phyloP scores from a whole-genome alignment of 2,113 vertebrate genomes.

The Amblyornis subalaris region DNA sequence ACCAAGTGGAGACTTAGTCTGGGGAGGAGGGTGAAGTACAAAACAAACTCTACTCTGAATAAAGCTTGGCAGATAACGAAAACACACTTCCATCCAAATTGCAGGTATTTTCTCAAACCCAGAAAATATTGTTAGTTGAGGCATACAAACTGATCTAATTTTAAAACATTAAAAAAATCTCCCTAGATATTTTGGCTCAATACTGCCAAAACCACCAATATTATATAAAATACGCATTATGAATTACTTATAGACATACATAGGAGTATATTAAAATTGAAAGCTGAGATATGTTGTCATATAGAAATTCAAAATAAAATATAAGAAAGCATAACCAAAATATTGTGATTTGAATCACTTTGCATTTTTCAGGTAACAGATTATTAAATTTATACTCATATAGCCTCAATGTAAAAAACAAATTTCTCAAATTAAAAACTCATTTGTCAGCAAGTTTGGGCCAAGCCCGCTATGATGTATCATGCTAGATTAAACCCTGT shows the following conservation, averaged over 20 bases:
- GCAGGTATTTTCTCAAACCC: background rate
- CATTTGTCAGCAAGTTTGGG: background rate
- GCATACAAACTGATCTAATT: background rate
- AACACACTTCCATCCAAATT: background rate
- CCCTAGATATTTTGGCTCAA: background rate
- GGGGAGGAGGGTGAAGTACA: background rate
- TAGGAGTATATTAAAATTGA: background rate
- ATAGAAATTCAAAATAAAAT: background rate
- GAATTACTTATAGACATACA: background rate
- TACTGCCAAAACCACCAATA: background rate
- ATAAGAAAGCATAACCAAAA: background rate
- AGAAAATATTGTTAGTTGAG: background rate
- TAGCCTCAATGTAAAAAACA: background rate
- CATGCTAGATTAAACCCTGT: background rate
- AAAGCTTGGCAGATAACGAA: background rate
- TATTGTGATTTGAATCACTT: background rate
- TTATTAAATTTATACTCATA: background rate
- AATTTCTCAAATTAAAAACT: background rate
- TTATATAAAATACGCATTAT: background rate
- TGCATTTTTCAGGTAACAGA: background rate
- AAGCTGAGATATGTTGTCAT: background rate
- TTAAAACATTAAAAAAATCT: background rate
- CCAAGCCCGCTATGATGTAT: background rate
- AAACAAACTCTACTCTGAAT: background rate
- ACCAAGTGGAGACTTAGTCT: background rate